Evolutionary conservation across 1,140 invertebrate species (phyloP), one percentile per base, ranked within the genome.

Genomic region (Thaumatotibia leucotreta): DNA sequence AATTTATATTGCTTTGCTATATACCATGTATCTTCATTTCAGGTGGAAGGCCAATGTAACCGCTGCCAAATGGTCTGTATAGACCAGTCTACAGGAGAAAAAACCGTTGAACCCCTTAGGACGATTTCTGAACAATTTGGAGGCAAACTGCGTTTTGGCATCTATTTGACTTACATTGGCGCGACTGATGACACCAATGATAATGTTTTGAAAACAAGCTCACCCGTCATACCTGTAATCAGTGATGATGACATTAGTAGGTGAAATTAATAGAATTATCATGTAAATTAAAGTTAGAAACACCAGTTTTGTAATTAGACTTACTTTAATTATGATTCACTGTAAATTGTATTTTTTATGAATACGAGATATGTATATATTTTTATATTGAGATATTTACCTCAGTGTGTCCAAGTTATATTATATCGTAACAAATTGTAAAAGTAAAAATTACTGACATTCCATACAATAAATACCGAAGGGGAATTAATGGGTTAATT

Each of bases 1-100:
- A n/a, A n/a, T 2, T 4, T 39, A 9, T 66, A 10, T 66, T 58
- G 11, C 9, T n/a, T 5, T 58, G 5, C 33, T 10, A 49, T 58
- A 45, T 54, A 63, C 10, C 2, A 69, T 79, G 74, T 67, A 33
- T 71, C 74, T 27, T 65, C 64, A 32, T 32, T 92, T 49, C 77
- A 97, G 94, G 93, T 95, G 49, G 93, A 95, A 71, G 95, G 96
- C 1, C 92, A 93, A 31, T 99, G 98, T 79, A 94, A 94, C 8
- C 93, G 98, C 64, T 99, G 98, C 86, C 97, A 98, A 89, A 98
- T 98, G 96, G 95, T 99, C 52, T 98, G 97, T 75, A 96, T 98
- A 65, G 95, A 98, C 90, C 97, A 98, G 91, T 91, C 92, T 10
- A 97, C 95, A 10, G 96, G 96, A 0, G 83, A 94, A 77, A 96